Percentiles rank a stretch among this genome's conserved stretches.
phyloP scores from a whole-genome alignment of 2,797 vertebrate species.

The Syngnathus acus region DNA sequence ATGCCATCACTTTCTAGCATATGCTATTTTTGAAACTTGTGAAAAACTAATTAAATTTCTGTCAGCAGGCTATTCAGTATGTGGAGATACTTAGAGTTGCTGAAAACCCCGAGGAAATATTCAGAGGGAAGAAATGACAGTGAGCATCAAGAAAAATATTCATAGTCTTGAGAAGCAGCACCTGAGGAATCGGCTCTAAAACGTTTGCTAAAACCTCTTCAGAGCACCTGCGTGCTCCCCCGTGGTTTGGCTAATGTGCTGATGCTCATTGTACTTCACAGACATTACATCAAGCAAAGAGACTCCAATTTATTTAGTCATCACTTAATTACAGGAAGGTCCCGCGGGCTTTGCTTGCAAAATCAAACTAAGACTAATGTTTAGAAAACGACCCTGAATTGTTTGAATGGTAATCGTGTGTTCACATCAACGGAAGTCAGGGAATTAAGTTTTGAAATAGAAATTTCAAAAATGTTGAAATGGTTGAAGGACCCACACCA shows the following conservation, averaged over 20 bases:
- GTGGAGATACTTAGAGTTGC: neutral
- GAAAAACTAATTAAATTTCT: neutral
- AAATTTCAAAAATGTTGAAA: no score
- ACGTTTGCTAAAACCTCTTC: neutral
- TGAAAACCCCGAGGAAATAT: neutral
- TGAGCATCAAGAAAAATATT: conserved; percentile 5
- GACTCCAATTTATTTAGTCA: neutral
- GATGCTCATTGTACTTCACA: neutral
- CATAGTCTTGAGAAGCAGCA: conserved; percentile 4
- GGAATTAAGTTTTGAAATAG: no score
- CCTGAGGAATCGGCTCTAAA: neutral
- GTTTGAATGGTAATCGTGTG: no score
- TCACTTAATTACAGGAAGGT: neutral
- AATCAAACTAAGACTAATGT: neutral
- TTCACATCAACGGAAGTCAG: no score
- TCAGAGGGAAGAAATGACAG: neutral
- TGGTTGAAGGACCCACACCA: no score
- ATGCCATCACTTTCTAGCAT: neutral
- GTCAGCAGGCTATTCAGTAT: neutral
- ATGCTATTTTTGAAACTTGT: neutral
- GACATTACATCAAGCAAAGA: neutral
- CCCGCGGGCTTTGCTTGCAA: neutral
- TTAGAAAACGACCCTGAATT: no score
- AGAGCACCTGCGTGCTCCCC: neutral
- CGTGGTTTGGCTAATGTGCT: conserved; percentile 1